Conservation (phyloP, 2,113 vertebrate species). For the Mus spicilegus region DNA sequence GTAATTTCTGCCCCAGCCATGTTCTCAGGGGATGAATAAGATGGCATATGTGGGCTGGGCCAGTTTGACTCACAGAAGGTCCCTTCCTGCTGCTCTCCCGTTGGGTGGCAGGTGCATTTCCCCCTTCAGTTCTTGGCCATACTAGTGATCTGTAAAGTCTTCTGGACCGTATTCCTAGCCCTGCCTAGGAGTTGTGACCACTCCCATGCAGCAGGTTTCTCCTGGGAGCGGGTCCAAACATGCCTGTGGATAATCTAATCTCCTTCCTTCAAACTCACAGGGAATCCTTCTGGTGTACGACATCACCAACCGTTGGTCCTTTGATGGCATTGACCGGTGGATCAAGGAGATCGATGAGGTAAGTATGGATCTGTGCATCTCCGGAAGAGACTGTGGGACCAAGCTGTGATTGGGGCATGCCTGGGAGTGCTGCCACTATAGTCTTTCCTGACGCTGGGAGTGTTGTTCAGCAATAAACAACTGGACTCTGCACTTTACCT, state of each 20-base stretch:
- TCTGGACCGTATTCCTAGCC: background rate
- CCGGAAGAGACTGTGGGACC: background rate
- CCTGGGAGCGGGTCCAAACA: background rate
- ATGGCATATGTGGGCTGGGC: background rate
- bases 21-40: background rate
- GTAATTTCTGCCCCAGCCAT: background rate
- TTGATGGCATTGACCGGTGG: conserved; percentile 98
- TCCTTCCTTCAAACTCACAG: conserved; percentile 81
- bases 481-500: background rate
- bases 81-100: background rate
- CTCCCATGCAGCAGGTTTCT: background rate
- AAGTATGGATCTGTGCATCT: conserved; percentile 32
- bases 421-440: background rate
- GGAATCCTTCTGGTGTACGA: conserved; percentile 99
- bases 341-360: conserved; percentile 99
- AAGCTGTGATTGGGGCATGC: background rate
- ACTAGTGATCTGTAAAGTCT: background rate
- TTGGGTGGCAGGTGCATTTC: background rate
- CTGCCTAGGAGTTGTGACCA: background rate
- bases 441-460: background rate
- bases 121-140: background rate
- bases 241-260: background rate
- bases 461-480: background rate
- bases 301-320: conserved; percentile 99
- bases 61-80: background rate